These are phyloP conservation scores for Aproaerema taeniolella DNA, from an alignment of 2,888 invertebrate species.

Conservation along the genomic window DNA sequence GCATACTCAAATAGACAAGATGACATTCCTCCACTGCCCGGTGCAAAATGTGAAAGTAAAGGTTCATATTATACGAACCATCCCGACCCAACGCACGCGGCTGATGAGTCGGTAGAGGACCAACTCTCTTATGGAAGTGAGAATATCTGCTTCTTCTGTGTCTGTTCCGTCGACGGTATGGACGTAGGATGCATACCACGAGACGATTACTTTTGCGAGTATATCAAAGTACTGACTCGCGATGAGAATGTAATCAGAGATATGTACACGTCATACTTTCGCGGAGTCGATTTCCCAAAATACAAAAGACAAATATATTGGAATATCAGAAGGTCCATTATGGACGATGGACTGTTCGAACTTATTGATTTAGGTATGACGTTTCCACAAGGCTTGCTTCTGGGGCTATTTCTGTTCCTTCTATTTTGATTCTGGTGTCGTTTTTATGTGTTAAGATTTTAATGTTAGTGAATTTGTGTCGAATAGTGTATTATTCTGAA, in stretches of 20 bases:
- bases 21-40: constrained; percentile 52
- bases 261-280: constrained; percentile 36
- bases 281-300: too few relatives aligned
- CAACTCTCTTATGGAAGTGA: constrained; percentile 36
- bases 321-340: too few relatives aligned
- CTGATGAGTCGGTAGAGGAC: too few relatives aligned
- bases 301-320: too few relatives aligned
- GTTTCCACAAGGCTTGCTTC: not conserved
- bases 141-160: constrained; percentile 46
- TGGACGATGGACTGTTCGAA: constrained; percentile 51
- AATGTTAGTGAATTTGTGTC: too few relatives aligned
- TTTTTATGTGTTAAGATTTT: too few relatives aligned
- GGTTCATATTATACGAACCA: constrained; percentile 57
- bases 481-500: too few relatives aligned
- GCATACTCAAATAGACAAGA: too few relatives aligned
- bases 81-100: constrained; percentile 37
- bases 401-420: constrained; percentile 5
- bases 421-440: not conserved
- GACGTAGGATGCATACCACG: constrained; percentile 39
- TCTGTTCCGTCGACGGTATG: constrained; percentile 40
- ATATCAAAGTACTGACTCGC: constrained; percentile 35
- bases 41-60: constrained; percentile 45
- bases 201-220: constrained; percentile 47
- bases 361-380: constrained; percentile 50
- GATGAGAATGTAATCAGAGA: constrained; percentile 28